Evolutionary conservation across 2,888 invertebrate species (phyloP), one percentile per base, ranked within the genome.

Genomic region (Petrophora chlorosata): DNA sequence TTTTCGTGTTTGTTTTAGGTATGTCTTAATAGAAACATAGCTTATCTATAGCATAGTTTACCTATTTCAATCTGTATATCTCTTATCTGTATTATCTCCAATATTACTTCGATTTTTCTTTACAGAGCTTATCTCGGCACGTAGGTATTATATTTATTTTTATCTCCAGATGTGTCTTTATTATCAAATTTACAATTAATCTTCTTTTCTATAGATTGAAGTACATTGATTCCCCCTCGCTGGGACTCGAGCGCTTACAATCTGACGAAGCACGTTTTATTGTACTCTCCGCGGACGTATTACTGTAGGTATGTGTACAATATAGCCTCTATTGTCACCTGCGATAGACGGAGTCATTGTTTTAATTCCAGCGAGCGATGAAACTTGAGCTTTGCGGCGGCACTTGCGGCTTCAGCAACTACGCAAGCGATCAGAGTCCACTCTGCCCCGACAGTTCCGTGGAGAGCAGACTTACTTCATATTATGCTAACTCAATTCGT

Each of bases 331-430:
- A 67, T 73, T 74, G 69, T 75, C 76, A 80, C 74, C 70, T 77
- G 74, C 70, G 64, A 71, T 73, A 71, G 73, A 70, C 67, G 67
- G 58, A 65, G 62, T 67, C 74, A 81, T 82, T 85, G 80, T 84
- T 85, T 75, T 75, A 75, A 75, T 82, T 80, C 76, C 73, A 58
- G 57, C 52, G 59, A 42, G 14, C 61, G 56, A 65, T 65, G 83
- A 77, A 83, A 85, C 62, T 48, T 59, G 83, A 85, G 74, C 72
- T 65, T 65, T 56, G 65, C 53, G 62, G 65, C 53, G 62, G 63
- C 70, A 76, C 65, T 79, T 79, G 79, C 67, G 78, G 76, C 68
- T 65, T 66, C 58, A 56, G 53, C 66, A 53, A 61, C 64, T 66
- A 53, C 53, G 56, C 54, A 36, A 44, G 29, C 29, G 54, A 59